Conservation (phyloP, 2,113 vertebrate species). For the Porphyrio hochstetteri region DNA sequence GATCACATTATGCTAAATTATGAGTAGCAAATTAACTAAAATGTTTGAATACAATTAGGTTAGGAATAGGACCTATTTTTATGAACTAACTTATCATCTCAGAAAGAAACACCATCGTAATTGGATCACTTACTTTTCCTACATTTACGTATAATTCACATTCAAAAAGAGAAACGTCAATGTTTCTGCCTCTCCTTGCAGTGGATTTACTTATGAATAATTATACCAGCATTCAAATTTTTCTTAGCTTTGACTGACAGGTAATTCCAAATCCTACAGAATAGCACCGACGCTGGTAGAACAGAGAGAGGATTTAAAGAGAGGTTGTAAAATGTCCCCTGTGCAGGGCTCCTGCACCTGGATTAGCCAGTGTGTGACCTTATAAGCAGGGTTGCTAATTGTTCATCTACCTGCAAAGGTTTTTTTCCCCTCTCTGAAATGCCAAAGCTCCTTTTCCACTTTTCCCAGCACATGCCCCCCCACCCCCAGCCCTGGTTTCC, state of each 20-base stretch:
- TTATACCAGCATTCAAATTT: slow-evolving; percentile 44
- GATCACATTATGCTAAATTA: slow-evolving; percentile 81
- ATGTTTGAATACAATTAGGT: slow-evolving; percentile 83
- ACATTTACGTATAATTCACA: slow-evolving; percentile 63
- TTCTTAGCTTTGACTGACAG: slow-evolving; percentile 47
- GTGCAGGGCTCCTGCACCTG: slow-evolving; percentile 41
- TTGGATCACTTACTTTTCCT: slow-evolving; percentile 59
- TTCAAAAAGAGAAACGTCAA: slow-evolving; percentile 48
- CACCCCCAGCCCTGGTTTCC: neutral
- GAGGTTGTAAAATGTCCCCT: slow-evolving; percentile 20
- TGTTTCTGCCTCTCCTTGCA: slow-evolving; percentile 52
- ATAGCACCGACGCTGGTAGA: slow-evolving; percentile 20
- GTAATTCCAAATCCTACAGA: slow-evolving; percentile 66
- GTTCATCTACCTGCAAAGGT: neutral
- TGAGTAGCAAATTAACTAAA: slow-evolving; percentile 83
- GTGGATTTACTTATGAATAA: slow-evolving; percentile 68
- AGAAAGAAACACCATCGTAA: slow-evolving; percentile 51
- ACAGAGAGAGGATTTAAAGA: slow-evolving; percentile 54
- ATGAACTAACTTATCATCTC: slow-evolving; percentile 72
- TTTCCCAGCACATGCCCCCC: neutral
- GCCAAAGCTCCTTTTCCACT: neutral
- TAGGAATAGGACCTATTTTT: slow-evolving; percentile 73
- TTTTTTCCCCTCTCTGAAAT: neutral
- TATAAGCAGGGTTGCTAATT: slow-evolving; percentile 58
- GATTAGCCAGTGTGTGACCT: slow-evolving; percentile 27